These are phyloP conservation scores for Bothrops jararaca DNA, from an alignment of 2,113 vertebrate species.

Conservation along the genomic window DNA sequence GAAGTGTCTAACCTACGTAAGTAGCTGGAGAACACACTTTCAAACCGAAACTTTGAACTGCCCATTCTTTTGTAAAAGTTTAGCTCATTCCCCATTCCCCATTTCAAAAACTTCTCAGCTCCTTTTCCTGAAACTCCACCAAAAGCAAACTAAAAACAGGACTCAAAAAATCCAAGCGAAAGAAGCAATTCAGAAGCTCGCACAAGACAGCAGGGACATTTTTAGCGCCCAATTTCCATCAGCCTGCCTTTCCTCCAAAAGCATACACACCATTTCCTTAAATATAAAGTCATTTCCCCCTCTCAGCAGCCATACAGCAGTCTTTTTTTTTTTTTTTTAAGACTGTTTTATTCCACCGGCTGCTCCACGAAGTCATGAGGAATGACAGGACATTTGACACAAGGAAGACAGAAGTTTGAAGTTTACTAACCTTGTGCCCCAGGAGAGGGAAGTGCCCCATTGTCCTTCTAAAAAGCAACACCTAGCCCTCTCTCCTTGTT, in stretches of 20 bases:
- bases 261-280: not conserved
- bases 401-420: not conserved
- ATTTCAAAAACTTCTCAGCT: not conserved
- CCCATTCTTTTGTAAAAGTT: not conserved
- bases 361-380: not conserved
- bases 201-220: not conserved
- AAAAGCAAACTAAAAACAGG: accelerated
- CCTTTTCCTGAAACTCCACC: accelerated
- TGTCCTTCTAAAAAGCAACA: not conserved
- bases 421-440: constrained; percentile 69
- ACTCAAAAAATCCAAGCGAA: not conserved
- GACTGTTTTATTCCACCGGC: not conserved
- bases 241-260: not conserved
- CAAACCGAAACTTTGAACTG: not conserved
- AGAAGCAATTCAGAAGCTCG: accelerated
- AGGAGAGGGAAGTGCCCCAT: constrained; percentile 49
- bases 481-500: not conserved
- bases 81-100: not conserved
- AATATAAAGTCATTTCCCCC: not conserved
- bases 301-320: not conserved
- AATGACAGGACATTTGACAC: not conserved
- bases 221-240: not conserved
- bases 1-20: not conserved
- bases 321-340: not conserved
- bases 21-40: not conserved